Evolutionary conservation across 2,797 vertebrate genomes (phyloP).

Genomic region (Acanthornis magna): DNA sequence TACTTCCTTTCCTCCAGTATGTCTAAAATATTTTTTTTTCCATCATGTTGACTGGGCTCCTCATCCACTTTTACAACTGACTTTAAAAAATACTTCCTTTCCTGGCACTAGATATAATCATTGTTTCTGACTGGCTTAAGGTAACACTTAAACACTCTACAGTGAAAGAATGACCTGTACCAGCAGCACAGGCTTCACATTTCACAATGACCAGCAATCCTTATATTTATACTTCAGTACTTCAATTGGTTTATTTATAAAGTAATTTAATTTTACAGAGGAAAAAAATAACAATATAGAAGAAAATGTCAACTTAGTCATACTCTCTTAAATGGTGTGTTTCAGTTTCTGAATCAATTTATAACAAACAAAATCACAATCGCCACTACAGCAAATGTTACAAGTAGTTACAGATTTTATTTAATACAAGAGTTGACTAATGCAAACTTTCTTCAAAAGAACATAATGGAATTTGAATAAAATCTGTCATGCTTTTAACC

Average conservation of each 20-base stretch:
- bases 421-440: not conserved
- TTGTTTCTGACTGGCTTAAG: not conserved
- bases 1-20: not conserved
- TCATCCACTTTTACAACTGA: not conserved
- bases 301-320: not conserved
- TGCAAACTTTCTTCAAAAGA: not conserved
- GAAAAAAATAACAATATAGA: constrained; percentile 18
- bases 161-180: not conserved
- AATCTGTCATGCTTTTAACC: constrained; percentile 11
- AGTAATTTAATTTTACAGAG: constrained; percentile 40
- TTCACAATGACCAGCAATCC: not conserved
- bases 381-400: not conserved
- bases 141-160: not conserved
- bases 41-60: not conserved
- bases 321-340: constrained; percentile 5
- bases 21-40: not conserved
- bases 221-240: constrained; percentile 16
- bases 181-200: constrained; percentile 6
- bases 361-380: not conserved
- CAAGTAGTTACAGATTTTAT: constrained; percentile 1
- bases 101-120: not conserved
- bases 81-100: not conserved
- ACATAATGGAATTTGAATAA: not conserved
- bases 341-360: constrained; percentile 19
- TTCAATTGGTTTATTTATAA: constrained; percentile 55